These are phyloP conservation scores for Liodrosophila aerea DNA, from an alignment of 2,888 invertebrate species.

Conservation along the genomic window DNA sequence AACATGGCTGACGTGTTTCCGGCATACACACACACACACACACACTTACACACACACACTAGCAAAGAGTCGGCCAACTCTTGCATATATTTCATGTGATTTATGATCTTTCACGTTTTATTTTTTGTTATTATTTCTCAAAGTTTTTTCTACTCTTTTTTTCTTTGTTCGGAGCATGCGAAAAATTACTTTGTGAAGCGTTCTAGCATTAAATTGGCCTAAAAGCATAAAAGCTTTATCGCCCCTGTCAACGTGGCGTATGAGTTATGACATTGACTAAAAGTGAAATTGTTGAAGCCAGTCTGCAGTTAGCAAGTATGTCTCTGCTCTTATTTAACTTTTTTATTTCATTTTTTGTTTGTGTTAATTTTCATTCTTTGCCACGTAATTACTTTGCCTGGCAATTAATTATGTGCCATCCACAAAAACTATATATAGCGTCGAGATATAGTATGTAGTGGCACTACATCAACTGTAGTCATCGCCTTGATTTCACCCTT, in stretches of 20 bases:
- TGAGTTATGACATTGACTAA: slow-evolving; percentile 37
- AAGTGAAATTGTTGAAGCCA: slow-evolving; percentile 19
- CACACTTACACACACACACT: neutral
- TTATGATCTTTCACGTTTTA: slow-evolving; percentile 49
- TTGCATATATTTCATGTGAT: slow-evolving; percentile 61
- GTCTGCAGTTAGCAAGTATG: slow-evolving; percentile 22
- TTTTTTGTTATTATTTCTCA: slow-evolving; percentile 4
- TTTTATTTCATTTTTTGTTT: slow-evolving; percentile 7
- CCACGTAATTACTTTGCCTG: slow-evolving; percentile 34
- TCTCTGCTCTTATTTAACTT: neutral
- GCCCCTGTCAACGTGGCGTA: slow-evolving; percentile 44
- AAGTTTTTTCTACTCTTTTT: slow-evolving; percentile 7
- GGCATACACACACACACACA: slow-evolving; percentile 30
- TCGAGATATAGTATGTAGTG: slow-evolving; percentile 54
- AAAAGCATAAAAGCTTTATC: slow-evolving; percentile 24
- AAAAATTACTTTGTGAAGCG: slow-evolving; percentile 46
- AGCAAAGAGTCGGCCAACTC: slow-evolving; percentile 10
- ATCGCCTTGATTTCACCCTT: slow-evolving; percentile 66
- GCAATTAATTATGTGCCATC: slow-evolving; percentile 58
- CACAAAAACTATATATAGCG: neutral
- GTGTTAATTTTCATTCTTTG: slow-evolving; percentile 30
- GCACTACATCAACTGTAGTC: slow-evolving; percentile 27
- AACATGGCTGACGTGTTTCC: slow-evolving; percentile 68
- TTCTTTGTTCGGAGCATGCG: slow-evolving; percentile 8
- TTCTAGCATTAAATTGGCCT: slow-evolving; percentile 63